A percentile compares a stretch with the other conserved stretches of the same genome.
These are phyloP conservation scores for Dicranocentrus wangi DNA, from an alignment of 2,888 invertebrate genomes.

Conservation along the genomic window DNA sequence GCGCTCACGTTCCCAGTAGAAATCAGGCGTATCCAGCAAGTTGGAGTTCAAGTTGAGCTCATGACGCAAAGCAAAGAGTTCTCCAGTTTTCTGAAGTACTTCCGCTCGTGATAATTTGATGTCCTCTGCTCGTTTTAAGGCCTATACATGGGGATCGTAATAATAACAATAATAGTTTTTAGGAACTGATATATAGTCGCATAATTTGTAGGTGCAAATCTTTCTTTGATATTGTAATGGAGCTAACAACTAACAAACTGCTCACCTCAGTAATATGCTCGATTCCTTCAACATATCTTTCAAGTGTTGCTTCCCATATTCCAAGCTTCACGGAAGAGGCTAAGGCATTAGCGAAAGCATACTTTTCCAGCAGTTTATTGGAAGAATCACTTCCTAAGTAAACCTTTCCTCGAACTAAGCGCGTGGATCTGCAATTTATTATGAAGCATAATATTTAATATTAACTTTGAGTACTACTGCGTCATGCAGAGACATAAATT, in stretches of 20 bases:
- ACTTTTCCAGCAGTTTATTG: constrained; percentile 84
- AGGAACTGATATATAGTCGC: too few relatives aligned
- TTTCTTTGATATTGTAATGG: too few relatives aligned
- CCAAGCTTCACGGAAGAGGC: constrained; percentile 94
- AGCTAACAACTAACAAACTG: too few relatives aligned
- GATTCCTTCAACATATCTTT: constrained; percentile 87
- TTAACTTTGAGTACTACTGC: too few relatives aligned
- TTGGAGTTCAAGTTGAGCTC: constrained; percentile 94
- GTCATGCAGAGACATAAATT: too few relatives aligned
- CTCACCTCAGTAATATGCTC: constrained; percentile 82
- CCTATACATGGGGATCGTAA: constrained; percentile 74
- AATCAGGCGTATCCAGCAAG: constrained; percentile 94
- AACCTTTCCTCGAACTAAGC: constrained; percentile 76
- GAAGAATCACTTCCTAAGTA: constrained; percentile 78
- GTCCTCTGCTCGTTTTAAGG: constrained; percentile 84
- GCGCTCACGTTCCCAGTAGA: constrained; percentile 97
- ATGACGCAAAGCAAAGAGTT: constrained; percentile 91
- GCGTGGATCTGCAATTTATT: constrained; percentile 75
- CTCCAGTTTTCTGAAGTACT: constrained; percentile 87
- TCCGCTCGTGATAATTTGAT: constrained; percentile 83
- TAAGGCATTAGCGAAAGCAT: constrained; percentile 95
- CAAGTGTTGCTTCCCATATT: constrained; percentile 92
- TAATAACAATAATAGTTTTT: neutral
- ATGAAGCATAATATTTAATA: neutral
- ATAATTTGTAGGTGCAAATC: too few relatives aligned